A percentile compares a stretch with the other conserved stretches of the same genome.
Conservation (phyloP, 2,113 vertebrate species). For the Deroptyus accipitrinus region DNA sequence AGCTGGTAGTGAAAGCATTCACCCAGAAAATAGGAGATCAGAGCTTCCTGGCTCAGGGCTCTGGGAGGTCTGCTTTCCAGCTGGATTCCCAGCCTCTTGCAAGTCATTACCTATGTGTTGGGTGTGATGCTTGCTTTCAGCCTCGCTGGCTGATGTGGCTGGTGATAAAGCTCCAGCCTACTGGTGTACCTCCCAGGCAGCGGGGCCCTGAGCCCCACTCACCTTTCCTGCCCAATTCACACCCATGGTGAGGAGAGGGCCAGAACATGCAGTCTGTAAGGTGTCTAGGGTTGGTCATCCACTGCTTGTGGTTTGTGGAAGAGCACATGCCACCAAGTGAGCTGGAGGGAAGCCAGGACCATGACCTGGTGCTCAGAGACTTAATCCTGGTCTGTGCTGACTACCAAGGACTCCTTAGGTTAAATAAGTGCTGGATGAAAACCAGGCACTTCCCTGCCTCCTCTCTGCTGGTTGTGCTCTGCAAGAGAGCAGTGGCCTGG, state of each 20-base stretch:
- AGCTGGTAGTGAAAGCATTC: background rate
- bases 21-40: background rate
- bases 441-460: background rate
- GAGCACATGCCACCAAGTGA: background rate
- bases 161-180: background rate
- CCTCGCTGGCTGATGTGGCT: background rate
- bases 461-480: background rate
- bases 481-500: background rate
- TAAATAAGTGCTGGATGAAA: background rate
- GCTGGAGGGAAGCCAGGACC: background rate
- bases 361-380: background rate
- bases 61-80: background rate
- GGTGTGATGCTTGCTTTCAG: background rate
- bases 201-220: background rate
- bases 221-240: background rate
- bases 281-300: background rate
- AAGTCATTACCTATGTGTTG: rapidly evolving
- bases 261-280: background rate
- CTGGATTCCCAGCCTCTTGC: background rate
- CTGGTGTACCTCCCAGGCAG: rapidly evolving
- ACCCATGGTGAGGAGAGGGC: background rate
- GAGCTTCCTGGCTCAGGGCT: background rate
- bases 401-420: background rate
- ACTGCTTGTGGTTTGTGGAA: background rate
- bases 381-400: background rate